phyloP scores from a whole-genome alignment of 2,797 vertebrate species.

The Cryptoblepharus egeriae region DNA sequence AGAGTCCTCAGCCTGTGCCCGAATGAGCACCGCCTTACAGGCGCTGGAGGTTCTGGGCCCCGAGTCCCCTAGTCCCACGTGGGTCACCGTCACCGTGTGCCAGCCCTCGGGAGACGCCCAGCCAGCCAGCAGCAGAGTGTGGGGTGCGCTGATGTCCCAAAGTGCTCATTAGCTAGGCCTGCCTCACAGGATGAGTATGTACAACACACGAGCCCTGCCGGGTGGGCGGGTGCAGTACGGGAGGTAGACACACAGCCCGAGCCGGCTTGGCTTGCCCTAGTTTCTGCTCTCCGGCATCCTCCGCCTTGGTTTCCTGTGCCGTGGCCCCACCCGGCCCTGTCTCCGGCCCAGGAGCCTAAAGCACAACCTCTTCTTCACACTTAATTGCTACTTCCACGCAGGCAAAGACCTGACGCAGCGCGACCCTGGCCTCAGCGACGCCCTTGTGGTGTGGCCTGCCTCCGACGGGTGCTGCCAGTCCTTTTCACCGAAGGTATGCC shows the following conservation, averaged over 20 bases:
- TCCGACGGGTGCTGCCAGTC: too few relatives aligned
- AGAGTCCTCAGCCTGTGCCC: too few relatives aligned
- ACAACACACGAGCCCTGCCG: not conserved
- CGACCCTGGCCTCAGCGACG: not conserved
- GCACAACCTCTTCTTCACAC: not conserved
- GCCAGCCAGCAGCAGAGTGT: not conserved
- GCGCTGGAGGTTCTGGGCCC: too few relatives aligned
- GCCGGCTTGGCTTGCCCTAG: not conserved
- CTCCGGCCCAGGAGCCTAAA: too few relatives aligned
- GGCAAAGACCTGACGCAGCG: not conserved
- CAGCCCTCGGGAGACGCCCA: not conserved
- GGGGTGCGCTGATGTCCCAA: not conserved
- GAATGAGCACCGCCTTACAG: too few relatives aligned
- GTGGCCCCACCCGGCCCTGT: not conserved
- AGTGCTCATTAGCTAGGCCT: slow-evolving; percentile 16
- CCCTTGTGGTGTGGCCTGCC: not conserved
- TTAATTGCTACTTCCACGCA: not conserved
- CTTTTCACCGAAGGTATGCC: too few relatives aligned
- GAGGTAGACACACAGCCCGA: not conserved
- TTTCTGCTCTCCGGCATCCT: not conserved
- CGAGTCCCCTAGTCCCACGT: too few relatives aligned
- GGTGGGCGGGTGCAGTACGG: not conserved
- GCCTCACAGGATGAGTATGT: slow-evolving; percentile 26
- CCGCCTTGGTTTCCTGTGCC: not conserved
- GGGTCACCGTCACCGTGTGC: not conserved